Conservation (phyloP, 2,888 invertebrate species). For the Macrostomum cliftonense region DNA sequence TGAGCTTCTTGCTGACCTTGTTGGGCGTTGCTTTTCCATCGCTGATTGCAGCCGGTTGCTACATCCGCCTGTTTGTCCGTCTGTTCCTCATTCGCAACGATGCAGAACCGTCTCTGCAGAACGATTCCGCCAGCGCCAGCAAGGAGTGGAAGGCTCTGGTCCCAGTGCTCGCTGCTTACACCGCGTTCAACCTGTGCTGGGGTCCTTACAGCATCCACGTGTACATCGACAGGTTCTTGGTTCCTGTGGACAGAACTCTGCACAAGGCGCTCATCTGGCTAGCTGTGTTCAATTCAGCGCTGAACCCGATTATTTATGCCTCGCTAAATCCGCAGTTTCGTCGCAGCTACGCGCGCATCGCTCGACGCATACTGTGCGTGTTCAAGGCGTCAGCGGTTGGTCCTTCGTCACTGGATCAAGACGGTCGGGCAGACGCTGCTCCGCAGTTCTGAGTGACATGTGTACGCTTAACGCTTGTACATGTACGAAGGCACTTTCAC, state of each 20-base stretch:
- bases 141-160: slow-evolving; percentile 2
- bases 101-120: too few relatives aligned
- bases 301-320: slow-evolving; percentile 10
- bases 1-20: not conserved
- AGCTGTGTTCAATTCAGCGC: slow-evolving; percentile 4
- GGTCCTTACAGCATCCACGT: slow-evolving; percentile 10
- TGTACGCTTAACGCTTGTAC: too few relatives aligned
- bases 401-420: too few relatives aligned
- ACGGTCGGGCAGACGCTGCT: too few relatives aligned
- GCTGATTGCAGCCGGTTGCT: not conserved
- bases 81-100: not conserved
- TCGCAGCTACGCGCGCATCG: too few relatives aligned
- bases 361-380: too few relatives aligned
- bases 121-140: too few relatives aligned
- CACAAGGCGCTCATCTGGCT: slow-evolving; percentile 9
- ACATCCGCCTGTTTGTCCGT: not conserved
- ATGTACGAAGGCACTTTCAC: too few relatives aligned
- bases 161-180: slow-evolving; percentile 4
- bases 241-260: not conserved
- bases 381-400: too few relatives aligned
- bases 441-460: too few relatives aligned
- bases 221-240: slow-evolving; percentile 7
- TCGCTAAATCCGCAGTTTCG: slow-evolving; percentile 6
- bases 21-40: not conserved
- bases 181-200: slow-evolving; percentile 8